Evolutionary conservation across 2,888 invertebrate genomes (phyloP).

Genomic region (Corythucha ciliata): DNA sequence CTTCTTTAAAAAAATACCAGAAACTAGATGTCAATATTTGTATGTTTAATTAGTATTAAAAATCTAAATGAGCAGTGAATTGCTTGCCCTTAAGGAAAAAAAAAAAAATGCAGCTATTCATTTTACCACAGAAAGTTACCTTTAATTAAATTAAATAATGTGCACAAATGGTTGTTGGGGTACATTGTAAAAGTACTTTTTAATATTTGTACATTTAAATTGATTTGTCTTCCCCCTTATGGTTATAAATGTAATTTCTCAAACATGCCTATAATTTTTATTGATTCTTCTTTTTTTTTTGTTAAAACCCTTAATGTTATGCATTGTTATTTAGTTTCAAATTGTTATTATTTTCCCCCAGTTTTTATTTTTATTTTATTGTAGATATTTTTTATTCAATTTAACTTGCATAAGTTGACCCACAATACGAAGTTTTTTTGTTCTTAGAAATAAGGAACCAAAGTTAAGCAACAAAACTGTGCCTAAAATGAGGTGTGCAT

Average conservation of each 20-base stretch:
- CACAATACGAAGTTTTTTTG: too few species aligned
- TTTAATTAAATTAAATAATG: conserved; percentile 23
- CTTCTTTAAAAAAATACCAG: conserved; percentile 11
- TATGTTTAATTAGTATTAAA: conserved; percentile 18
- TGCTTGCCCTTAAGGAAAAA: conserved; percentile 23
- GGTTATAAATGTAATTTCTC: conserved; percentile 23
- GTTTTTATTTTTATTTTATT: conserved; percentile 1
- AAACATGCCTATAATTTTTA: conserved; percentile 20
- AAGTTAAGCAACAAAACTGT: too few species aligned
- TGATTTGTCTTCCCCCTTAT: conserved; percentile 28
- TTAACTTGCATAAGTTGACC: too few species aligned
- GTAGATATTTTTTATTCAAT: background rate
- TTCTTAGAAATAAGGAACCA: too few species aligned
- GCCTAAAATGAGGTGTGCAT: too few species aligned
- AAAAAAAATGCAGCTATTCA: conserved; percentile 24
- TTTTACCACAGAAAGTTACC: conserved; percentile 31
- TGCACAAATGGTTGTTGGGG: conserved; percentile 31
- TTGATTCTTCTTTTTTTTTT: conserved; percentile 18
- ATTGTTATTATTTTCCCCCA: conserved; percentile 6
- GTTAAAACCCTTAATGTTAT: conserved; percentile 14
- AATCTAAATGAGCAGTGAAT: conserved; percentile 18
- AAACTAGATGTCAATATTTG: conserved; percentile 18
- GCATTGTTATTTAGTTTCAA: background rate
- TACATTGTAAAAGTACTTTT: conserved; percentile 25
- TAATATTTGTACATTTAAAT: conserved; percentile 20